phyloP scores from a whole-genome alignment of 2,888 invertebrate genomes.

The Kryphioiulus occultus region DNA sequence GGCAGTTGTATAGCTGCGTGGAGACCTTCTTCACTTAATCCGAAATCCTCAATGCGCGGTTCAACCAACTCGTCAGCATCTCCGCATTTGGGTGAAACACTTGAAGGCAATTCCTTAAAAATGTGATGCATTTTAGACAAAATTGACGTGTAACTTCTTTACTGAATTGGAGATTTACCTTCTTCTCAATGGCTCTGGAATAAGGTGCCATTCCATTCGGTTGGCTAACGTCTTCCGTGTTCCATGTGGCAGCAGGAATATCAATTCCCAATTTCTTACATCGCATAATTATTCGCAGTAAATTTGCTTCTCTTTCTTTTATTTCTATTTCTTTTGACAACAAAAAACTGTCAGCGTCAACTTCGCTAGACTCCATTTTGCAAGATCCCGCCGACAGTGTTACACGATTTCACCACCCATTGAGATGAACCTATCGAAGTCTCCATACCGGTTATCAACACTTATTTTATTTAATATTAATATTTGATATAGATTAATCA shows the following conservation, averaged over 20 bases:
- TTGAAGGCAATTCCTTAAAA: neutral
- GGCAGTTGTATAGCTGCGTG: neutral
- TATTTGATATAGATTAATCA: too few species aligned
- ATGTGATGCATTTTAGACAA: neutral
- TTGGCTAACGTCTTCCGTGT: neutral
- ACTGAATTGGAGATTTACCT: neutral
- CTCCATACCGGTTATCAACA: too few species aligned
- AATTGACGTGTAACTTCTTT: neutral
- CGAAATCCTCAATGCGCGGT: neutral
- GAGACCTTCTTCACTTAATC: neutral
- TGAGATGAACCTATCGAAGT: too few species aligned
- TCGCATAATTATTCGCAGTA: neutral
- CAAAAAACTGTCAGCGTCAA: neutral
- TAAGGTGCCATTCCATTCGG: too few species aligned
- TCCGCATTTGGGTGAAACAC: neutral
- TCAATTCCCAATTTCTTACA: conserved; percentile 10
- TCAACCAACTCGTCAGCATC: neutral
- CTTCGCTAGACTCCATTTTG: neutral
- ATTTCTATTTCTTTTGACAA: conserved; percentile 42
- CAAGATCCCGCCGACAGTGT: conserved; percentile 6
- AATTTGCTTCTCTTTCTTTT: conserved; percentile 39
- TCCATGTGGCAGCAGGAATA: neutral
- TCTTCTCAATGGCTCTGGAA: neutral
- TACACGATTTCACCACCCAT: too few species aligned
- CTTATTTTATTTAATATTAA: too few species aligned